A percentile compares a stretch with the other conserved stretches of the same genome.
phyloP scores from a whole-genome alignment of 1,140 invertebrate species.

The Lordiphosa collinella region DNA sequence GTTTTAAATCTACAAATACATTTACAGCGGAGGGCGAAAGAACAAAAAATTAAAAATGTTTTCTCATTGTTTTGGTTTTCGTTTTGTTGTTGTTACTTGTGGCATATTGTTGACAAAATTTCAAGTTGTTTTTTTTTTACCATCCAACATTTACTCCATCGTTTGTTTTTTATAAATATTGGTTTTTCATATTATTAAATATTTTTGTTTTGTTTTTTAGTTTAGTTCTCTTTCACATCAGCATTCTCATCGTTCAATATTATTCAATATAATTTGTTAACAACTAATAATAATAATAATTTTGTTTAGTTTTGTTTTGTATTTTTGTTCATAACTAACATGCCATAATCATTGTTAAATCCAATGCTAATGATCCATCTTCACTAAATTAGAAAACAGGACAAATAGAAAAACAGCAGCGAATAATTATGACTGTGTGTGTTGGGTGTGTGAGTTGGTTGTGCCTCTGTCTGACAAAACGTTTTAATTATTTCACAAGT shows the following conservation, averaged over 20 bases:
- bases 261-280: constrained; percentile 78
- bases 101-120: constrained; percentile 68
- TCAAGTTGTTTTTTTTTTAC: constrained; percentile 39
- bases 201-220: constrained; percentile 49
- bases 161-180: constrained; percentile 70
- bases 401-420: constrained; percentile 64
- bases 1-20: constrained; percentile 80
- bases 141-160: constrained; percentile 65
- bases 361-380: constrained; percentile 63
- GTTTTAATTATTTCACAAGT: background rate
- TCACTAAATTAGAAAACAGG: constrained; percentile 56
- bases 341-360: constrained; percentile 64
- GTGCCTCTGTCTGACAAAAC: constrained; percentile 5
- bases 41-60: constrained; percentile 79
- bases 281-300: constrained; percentile 77
- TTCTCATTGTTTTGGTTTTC: constrained; percentile 66
- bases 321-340: constrained; percentile 70
- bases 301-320: constrained; percentile 65
- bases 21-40: constrained; percentile 80
- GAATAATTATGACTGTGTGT: constrained; percentile 25
- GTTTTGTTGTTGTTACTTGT: constrained; percentile 61
- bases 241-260: constrained; percentile 63
- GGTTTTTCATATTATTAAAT: constrained; percentile 61
- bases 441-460: constrained; percentile 18
- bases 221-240: constrained; percentile 61